Evolutionary conservation across 1,140 invertebrate genomes (phyloP).

Genomic region (Diorhabda elongata): DNA sequence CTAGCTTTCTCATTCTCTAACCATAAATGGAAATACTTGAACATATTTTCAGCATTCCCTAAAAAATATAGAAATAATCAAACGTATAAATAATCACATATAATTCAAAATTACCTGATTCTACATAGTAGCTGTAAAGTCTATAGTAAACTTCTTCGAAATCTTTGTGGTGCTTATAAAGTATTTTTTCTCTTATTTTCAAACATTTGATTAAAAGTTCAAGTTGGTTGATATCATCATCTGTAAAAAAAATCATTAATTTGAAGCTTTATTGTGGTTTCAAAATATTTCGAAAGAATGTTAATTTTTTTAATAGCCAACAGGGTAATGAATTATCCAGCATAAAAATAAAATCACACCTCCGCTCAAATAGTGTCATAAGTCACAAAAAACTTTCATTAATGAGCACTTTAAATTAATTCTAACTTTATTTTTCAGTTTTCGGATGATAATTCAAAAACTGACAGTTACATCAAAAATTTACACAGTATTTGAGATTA

Average conservation of each 20-base stretch:
- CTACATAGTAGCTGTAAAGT: conserved; percentile 33
- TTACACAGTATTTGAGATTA: too few relatives aligned
- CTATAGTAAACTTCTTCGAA: conserved; percentile 37
- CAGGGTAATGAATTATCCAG: too few relatives aligned
- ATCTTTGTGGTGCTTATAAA: conserved; percentile 38
- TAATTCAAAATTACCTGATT: conserved; percentile 26
- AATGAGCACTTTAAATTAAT: too few relatives aligned
- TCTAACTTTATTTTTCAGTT: too few relatives aligned
- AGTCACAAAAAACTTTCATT: too few relatives aligned
- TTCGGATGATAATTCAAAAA: too few relatives aligned
- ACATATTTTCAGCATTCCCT: conserved; percentile 36
- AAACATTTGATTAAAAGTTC: conserved; percentile 32
- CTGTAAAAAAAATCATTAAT: conserved; percentile 19
- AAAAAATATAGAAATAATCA: conserved; percentile 17
- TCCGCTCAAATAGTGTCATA: too few relatives aligned
- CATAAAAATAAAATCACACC: too few relatives aligned
- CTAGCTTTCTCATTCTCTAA: conserved; percentile 35
- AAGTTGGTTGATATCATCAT: conserved; percentile 29
- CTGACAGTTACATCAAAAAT: too few relatives aligned
- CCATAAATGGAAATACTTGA: conserved; percentile 38
- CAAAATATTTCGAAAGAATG: too few relatives aligned
- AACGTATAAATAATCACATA: not conserved
- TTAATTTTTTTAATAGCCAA: too few relatives aligned
- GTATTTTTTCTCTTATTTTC: conserved; percentile 34
- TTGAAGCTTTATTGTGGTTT: too few relatives aligned